A percentile compares a stretch with the other conserved stretches of the same genome.
Evolutionary conservation across 1,140 invertebrate genomes (phyloP).

Genomic region (Hyles euphorbiae): DNA sequence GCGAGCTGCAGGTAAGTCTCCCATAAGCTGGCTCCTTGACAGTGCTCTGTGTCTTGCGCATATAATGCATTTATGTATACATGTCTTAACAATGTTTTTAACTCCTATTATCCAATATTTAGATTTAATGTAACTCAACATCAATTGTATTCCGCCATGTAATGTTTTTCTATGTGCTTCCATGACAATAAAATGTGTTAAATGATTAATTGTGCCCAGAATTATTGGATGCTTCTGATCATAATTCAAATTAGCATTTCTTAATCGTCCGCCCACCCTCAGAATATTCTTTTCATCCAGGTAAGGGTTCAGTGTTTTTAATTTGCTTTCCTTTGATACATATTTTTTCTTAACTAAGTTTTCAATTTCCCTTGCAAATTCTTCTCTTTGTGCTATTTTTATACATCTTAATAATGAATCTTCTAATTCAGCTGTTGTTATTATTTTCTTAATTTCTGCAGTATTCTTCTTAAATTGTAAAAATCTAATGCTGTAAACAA

Average conservation of each 20-base stretch:
- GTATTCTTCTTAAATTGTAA: background rate
- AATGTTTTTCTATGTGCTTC: conserved; percentile 7
- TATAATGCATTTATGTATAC: background rate
- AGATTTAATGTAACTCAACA: conserved; percentile 4
- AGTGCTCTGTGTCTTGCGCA: conserved; percentile 1
- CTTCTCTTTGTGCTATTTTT: conserved; percentile 15
- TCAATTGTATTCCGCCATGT: conserved; percentile 8
- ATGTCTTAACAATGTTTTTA: conserved; percentile 1
- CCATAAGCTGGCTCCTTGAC: conserved; percentile 4
- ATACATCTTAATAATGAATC: conserved; percentile 12
- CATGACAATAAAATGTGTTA: background rate
- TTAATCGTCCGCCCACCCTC: conserved; percentile 4
- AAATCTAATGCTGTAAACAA: conserved; percentile 8
- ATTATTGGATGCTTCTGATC: conserved; percentile 7
- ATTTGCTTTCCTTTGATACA: background rate
- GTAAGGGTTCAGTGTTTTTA: background rate
- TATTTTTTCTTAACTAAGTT: too few species aligned
- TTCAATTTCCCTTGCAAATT: conserved; percentile 8
- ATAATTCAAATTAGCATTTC: background rate
- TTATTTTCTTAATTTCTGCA: conserved; percentile 1
- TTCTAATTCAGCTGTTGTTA: conserved; percentile 18
- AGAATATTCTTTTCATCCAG: background rate
- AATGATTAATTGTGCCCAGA: background rate
- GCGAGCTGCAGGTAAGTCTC: conserved; percentile 1
- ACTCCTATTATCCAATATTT: conserved; percentile 7